Conservation (phyloP, 2,888 invertebrate genomes). For the Lepetodrilus schrolli region DNA sequence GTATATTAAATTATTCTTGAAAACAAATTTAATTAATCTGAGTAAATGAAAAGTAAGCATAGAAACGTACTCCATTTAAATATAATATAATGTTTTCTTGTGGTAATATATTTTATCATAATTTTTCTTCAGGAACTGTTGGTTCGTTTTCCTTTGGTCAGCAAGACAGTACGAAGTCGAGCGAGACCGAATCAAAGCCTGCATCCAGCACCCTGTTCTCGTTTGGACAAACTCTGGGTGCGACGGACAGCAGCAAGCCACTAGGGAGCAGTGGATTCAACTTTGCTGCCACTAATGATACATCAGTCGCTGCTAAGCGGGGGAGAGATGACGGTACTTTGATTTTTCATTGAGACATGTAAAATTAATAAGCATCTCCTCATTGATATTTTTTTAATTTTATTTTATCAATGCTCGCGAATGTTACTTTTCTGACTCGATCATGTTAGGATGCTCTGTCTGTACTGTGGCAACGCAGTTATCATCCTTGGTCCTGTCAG, state of each 20-base stretch:
- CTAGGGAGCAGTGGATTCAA: conserved; percentile 11
- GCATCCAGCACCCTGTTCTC: not conserved
- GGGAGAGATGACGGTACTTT: conserved; percentile 43
- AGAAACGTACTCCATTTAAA: no score
- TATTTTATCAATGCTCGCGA: no score
- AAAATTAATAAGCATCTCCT: not conserved
- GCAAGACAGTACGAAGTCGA: not conserved
- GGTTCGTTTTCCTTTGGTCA: not conserved
- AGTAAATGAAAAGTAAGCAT: no score
- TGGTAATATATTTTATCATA: no score
- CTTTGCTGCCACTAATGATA: not conserved
- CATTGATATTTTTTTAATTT: not conserved
- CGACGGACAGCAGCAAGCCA: not conserved
- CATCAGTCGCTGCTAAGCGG: conserved; percentile 34
- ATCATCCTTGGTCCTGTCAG: no score
- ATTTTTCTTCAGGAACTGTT: not conserved
- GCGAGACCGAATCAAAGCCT: not conserved
- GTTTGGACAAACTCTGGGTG: not conserved
- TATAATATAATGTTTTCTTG: no score
- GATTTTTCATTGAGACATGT: not conserved
- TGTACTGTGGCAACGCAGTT: no score
- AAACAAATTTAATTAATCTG: no score
- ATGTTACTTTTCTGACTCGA: not conserved
- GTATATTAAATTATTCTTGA: no score
- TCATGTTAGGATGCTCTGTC: not conserved